Percentiles rank a stretch among this genome's conserved stretches.
These are phyloP conservation scores for Xenus cinereus DNA, from an alignment of 2,113 vertebrate genomes.

Conservation along the genomic window DNA sequence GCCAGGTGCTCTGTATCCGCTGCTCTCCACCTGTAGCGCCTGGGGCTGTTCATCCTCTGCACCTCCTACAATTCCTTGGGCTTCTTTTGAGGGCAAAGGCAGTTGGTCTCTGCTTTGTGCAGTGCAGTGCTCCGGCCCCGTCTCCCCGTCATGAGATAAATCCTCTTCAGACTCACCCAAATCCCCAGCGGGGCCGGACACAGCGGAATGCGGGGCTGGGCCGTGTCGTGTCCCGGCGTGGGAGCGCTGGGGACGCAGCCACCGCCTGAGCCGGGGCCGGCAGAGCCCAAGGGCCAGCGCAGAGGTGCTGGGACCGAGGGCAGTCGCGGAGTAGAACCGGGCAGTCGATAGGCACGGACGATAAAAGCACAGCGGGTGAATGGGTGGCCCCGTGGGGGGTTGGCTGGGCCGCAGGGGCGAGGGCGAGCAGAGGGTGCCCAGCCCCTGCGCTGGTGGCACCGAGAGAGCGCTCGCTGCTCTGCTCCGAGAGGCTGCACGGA, in stretches of 20 bases:
- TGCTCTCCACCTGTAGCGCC: slow-evolving; percentile 37
- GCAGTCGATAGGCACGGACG: background rate
- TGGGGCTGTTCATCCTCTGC: slow-evolving; percentile 41
- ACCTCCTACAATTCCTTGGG: slow-evolving; percentile 5
- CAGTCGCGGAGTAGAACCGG: background rate
- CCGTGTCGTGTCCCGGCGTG: no score
- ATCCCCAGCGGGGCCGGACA: background rate
- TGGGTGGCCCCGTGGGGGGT: background rate
- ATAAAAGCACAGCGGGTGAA: background rate
- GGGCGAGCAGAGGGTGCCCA: slow-evolving; percentile 1
- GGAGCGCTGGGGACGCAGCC: background rate
- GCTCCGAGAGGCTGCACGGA: no score
- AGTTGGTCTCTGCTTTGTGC: slow-evolving; percentile 40
- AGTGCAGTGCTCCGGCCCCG: background rate
- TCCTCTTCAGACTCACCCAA: slow-evolving; percentile 8
- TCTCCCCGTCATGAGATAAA: slow-evolving; percentile 20
- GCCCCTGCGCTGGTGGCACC: background rate
- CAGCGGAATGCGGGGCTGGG: background rate
- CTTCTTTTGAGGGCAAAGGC: slow-evolving; percentile 21
- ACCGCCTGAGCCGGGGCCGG: background rate
- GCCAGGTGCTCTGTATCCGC: background rate
- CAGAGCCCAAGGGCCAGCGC: background rate
- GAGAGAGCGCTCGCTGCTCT: no score
- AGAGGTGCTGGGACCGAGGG: background rate
- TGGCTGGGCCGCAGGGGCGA: background rate